These are phyloP conservation scores for Metopia argyrocephala DNA, from an alignment of 2,888 invertebrate species.

Conservation along the genomic window DNA sequence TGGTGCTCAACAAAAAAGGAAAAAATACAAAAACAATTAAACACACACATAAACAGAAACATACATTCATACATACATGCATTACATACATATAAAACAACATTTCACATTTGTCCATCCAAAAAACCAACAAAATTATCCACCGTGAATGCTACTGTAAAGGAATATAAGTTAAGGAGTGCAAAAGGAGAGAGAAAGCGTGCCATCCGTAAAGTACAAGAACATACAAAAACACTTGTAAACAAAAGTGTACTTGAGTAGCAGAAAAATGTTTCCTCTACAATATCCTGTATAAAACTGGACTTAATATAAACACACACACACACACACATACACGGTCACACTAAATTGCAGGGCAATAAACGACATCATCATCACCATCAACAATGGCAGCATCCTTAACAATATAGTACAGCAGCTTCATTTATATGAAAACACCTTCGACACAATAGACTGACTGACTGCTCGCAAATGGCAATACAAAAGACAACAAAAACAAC, in stretches of 20 bases:
- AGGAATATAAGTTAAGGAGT: not conserved
- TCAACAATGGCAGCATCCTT: not conserved
- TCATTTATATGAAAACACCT: constrained; percentile 47
- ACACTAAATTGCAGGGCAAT: constrained; percentile 55
- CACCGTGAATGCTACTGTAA: not conserved
- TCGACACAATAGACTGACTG: constrained; percentile 49
- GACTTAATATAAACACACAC: constrained; percentile 1
- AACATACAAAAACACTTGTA: constrained; percentile 55
- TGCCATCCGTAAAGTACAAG: not conserved
- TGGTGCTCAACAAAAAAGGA: constrained; percentile 2
- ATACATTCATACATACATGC: too few relatives aligned
- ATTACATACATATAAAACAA: not conserved
- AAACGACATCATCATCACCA: constrained; percentile 47
- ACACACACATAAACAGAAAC: not conserved
- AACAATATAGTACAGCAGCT: not conserved
- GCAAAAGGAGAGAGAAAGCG: too few relatives aligned
- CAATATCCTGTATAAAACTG: constrained; percentile 54
- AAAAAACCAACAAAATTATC: constrained; percentile 3
- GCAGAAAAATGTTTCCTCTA: constrained; percentile 60
- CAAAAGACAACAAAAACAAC: not conserved
- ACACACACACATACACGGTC: constrained; percentile 35
- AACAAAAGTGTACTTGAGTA: constrained; percentile 61
- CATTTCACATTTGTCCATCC: constrained; percentile 19
- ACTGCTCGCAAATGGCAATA: constrained; percentile 14
- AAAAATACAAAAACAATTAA: not conserved